Evolutionary conservation across 2,888 invertebrate species (phyloP).

Genomic region (Pandemis heparana): DNA sequence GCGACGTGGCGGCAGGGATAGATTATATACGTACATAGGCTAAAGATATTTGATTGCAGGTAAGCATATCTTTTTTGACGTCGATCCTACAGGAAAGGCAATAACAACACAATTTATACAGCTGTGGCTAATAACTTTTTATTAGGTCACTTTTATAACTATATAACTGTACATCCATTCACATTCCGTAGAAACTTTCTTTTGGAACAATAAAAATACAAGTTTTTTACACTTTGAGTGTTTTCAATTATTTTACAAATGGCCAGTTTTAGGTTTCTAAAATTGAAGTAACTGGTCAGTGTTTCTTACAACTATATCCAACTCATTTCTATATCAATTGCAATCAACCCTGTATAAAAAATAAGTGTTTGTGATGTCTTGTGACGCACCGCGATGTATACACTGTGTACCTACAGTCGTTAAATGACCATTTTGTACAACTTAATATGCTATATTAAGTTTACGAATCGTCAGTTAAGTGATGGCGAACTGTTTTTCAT

Average conservation of each 20-base stretch:
- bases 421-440: background rate
- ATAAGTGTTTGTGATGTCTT: constrained; percentile 2
- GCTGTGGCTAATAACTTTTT: constrained; percentile 34
- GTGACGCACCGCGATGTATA: background rate
- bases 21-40: too few relatives aligned
- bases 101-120: background rate
- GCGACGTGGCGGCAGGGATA: too few relatives aligned
- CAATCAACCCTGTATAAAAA: constrained; percentile 1
- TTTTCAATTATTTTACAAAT: background rate
- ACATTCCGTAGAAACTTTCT: constrained; percentile 43
- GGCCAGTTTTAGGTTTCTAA: background rate
- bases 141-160: constrained; percentile 13
- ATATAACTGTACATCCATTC: constrained; percentile 56
- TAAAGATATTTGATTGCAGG: too few relatives aligned
- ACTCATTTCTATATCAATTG: background rate
- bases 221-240: background rate
- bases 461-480: background rate
- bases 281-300: background rate
- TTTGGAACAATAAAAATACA: background rate
- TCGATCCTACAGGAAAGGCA: background rate
- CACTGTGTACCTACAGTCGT: background rate
- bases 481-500: background rate
- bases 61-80: background rate
- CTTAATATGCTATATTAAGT: background rate
- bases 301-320: background rate